phyloP scores from a whole-genome alignment of 2,888 invertebrate species.

The Alsophila aescularia region DNA sequence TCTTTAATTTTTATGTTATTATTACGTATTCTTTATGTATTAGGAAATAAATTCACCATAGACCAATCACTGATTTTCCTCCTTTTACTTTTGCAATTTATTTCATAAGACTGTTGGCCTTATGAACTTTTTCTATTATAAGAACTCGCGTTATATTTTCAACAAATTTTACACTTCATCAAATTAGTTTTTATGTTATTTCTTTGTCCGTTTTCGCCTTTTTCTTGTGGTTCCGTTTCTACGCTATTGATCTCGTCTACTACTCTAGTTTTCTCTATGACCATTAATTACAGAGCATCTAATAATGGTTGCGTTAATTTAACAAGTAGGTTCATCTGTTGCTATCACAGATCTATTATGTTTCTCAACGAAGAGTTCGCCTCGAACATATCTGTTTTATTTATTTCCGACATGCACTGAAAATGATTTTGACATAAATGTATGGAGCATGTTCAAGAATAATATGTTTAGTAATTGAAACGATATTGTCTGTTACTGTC shows the following conservation, averaged over 20 bases:
- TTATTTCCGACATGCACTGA: not conserved
- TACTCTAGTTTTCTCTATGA: constrained; percentile 25
- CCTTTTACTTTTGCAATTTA: constrained; percentile 40
- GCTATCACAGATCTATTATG: not conserved
- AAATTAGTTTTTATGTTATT: not conserved
- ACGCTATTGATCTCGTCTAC: constrained; percentile 23
- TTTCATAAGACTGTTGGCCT: constrained; percentile 33
- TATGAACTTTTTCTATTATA: constrained; percentile 4
- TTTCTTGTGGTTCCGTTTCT: constrained; percentile 43
- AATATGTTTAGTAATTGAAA: constrained; percentile 11
- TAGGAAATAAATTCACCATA: constrained; percentile 10
- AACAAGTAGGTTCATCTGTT: constrained; percentile 28
- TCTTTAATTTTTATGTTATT: constrained; percentile 3
- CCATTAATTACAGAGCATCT: constrained; percentile 19
- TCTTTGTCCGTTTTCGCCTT: constrained; percentile 19
- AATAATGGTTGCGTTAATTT: constrained; percentile 17
- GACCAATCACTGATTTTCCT: constrained; percentile 39
- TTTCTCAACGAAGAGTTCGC: not conserved
- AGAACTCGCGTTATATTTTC: not conserved
- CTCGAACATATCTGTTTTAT: not conserved
- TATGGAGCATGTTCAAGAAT: not conserved
- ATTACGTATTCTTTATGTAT: constrained; percentile 3
- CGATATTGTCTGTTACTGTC: constrained; percentile 45
- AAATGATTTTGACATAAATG: not conserved
- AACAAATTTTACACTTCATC: constrained; percentile 5